Evolutionary conservation across 1,140 invertebrate species (phyloP), one percentile per base, ranked within the genome.

Genomic region (Ericerus pela): DNA sequence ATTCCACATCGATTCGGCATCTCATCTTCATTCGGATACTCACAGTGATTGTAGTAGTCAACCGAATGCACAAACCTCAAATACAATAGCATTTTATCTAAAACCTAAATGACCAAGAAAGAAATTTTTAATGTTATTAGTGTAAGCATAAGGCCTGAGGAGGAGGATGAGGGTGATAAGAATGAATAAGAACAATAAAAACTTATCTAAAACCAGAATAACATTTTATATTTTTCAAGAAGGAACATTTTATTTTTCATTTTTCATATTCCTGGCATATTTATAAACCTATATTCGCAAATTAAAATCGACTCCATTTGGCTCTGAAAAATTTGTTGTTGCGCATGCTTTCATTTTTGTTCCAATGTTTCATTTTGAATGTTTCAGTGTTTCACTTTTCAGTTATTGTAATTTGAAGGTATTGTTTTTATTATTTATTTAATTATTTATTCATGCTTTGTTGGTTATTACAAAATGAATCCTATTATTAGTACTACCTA

Each of bases 1-100:
- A 99, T 96, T 14, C 95, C 95, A 72, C 95, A 96, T 27, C 94
- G 77, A 69, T 99, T 97, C 0, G 96, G 96, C 96, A 99, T 99
- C 67, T 96, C 94, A 70, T 99, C 96, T 72, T 99, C 96, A 67
- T 96, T 96, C 0, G 94, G 91, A 75, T 99, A 99, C 65, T 99
- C 95, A 64, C 88, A 93, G 63, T 95, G 90, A 72, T 95, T 96
- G 68, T 99, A 99, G 67, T 95, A 99, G 71, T 99, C 96, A 41
- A 99, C 85, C 0, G 94, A 98, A 72, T 99, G 94, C 0, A 99
- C 96, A 41, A 99, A 80, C 30, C 96, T 79, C 59, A 99, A 71
- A 68, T 99, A 99, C 10, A 98, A 69, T 29, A 99, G 78, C 36
- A 99, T 76, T 30, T 82, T 73, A 66, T 90, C 88, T 43, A 89